Evolutionary conservation across 2,888 invertebrate species (phyloP), one percentile per base, ranked within the genome.

Genomic region (Lasioglossum oenotherae): DNA sequence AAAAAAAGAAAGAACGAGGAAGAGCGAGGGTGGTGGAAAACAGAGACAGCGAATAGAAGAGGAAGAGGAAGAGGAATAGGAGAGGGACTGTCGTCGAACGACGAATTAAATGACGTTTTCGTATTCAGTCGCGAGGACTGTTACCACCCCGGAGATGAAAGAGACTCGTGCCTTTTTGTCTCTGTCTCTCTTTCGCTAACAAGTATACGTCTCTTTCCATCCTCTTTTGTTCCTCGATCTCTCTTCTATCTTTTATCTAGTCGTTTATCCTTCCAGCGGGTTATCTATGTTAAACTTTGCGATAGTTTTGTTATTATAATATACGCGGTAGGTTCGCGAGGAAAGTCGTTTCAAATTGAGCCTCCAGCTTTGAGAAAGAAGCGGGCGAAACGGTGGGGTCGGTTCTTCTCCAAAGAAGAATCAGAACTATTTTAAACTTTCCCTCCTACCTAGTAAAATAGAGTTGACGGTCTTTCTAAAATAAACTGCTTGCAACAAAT

Each of bases 101-200:
- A 84, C 86, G 86, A 90, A 88, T 90, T 89, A 90, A 90, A 90
- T 90, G 90, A 90, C 87, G 86, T 89, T 90, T 90, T 90, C 90
- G 85, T 89, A 88, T 89, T 88, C 88, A 86, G 80, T 84, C 76
- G 89, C 84, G 84, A 80, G 74, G 78, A 82, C 87, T 44, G 69
- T 75, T 84, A 41, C 77, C 67, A 85, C 78, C 87, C 81, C 79
- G 85, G 77, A 82, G 87, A 89, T 87, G 87, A 89, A 85, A 87
- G 87, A 81, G 88, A 79, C 38, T 77, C 19, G 16, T 27, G 27
- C 78, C 78, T 16, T 57, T 27, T 27, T 10, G 8, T 38, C 35
- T 67, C 10, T 44, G 67, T 67, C 60, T 72, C n/a, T 64, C n/a
- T 75, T 16, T 16, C 64, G 23, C 57, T 19, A 12, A 60, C 41